Conservation (phyloP, 2,888 invertebrate species). For the Ochlodes sylvanus region DNA sequence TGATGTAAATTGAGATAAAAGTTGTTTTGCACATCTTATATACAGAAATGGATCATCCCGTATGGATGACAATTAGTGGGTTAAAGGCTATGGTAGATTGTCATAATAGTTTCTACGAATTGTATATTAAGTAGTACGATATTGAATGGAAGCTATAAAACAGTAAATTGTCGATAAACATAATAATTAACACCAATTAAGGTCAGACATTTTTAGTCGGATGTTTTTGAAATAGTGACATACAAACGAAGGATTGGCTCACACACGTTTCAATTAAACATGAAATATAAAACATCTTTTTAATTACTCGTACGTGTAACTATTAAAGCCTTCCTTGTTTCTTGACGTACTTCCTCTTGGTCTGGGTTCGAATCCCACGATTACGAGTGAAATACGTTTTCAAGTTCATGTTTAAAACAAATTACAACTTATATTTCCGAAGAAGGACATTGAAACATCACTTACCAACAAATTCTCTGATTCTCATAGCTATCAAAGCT, state of each 20-base stretch:
- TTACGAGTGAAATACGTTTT: too few species aligned
- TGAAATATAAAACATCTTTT: too few species aligned
- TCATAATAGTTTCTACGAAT: slow-evolving; percentile 32
- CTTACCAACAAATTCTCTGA: too few species aligned
- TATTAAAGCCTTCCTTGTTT: too few species aligned
- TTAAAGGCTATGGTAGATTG: slow-evolving; percentile 30
- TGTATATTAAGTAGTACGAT: slow-evolving; percentile 6
- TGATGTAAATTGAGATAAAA: background rate
- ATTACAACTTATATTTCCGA: too few species aligned
- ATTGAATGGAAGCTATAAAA: slow-evolving; percentile 4
- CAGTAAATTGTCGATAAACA: background rate
- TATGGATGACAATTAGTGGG: slow-evolving; percentile 34
- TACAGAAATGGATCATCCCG: slow-evolving; percentile 34
- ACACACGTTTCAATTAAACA: too few species aligned
- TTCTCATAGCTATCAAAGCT: too few species aligned
- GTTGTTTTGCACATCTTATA: background rate
- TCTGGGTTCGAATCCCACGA: too few species aligned
- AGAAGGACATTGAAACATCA: too few species aligned
- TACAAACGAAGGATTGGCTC: background rate
- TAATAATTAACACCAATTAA: background rate
- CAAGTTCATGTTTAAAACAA: too few species aligned
- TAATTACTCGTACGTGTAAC: too few species aligned
- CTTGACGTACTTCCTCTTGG: too few species aligned
- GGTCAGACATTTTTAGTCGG: background rate
- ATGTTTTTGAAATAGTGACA: background rate